Evolutionary conservation across 2,113 vertebrate species (phyloP), one percentile per base, ranked within the genome.

Genomic region (Diphyllodes magnificus): DNA sequence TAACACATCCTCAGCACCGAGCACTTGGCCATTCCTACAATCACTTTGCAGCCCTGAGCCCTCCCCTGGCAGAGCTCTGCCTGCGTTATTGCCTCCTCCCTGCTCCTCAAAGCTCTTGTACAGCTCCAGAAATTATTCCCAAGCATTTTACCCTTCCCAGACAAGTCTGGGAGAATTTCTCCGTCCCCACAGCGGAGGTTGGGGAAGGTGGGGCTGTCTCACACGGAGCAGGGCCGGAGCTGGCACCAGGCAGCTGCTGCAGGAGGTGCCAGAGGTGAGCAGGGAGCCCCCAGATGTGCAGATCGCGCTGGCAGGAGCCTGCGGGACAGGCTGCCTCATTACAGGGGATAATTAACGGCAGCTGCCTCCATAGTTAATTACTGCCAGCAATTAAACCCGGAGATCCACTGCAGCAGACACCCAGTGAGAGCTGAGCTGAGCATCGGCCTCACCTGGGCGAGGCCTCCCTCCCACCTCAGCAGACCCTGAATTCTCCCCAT

Each of bases 401-500:
- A 23, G 27, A 11, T 20, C 2, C 60, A 18, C 13, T 23, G 69
- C 59, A 73, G 10, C 15, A 73, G 63, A 4, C 16, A 56, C 5
- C 11, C 19, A 2, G 61, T 2, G 33, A 42, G 70, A 39, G 81
- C 28, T 22, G 60, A 77, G 45, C 28, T 10, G 18, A 44, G 80
- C 19, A 7, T 3, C 2, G 20, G 30, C 30, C 27, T 54, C 54
- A 30, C 21, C 56, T 28, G 40, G 53, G 49, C 3, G 5, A 8
- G 1, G 10, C 2, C 17, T 82, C 64, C 56, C 61, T 39, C 23
- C 57, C 6, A 20, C 19, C 28, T 6, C 61, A 17, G 6, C 44
- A 39, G 16, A 15, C 5, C n/a, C 50, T 25, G 6, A 0, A 1
- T 2, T n/a, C 40, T 24, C 45, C 15, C 33, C 15, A 2, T 0